Percentiles rank a stretch among this genome's conserved stretches.
phyloP scores from a whole-genome alignment of 2,888 invertebrate genomes.

The Synanthedon myopaeformis region DNA sequence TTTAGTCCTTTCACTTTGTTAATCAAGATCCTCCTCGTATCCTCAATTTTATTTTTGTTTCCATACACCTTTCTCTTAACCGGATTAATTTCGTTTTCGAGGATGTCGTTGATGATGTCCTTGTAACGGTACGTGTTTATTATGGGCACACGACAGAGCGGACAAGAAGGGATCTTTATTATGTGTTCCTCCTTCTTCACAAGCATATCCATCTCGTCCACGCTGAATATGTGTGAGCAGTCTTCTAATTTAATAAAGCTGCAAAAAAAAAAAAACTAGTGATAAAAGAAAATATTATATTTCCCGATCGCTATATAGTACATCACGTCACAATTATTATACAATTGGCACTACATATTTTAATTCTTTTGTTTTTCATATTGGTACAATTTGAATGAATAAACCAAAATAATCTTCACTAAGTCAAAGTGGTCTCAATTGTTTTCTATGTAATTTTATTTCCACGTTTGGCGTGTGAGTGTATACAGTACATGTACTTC shows the following conservation, averaged over 20 bases:
- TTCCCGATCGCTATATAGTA: too few relatives aligned
- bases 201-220: conserved; percentile 51
- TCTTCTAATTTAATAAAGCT: conserved; percentile 67
- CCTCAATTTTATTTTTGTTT: conserved; percentile 19
- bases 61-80: conserved; percentile 53
- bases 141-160: conserved; percentile 71
- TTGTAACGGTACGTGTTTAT: conserved; percentile 69
- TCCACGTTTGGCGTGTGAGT: too few relatives aligned
- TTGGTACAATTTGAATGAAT: too few relatives aligned
- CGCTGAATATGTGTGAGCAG: conserved; percentile 61
- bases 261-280: conserved; percentile 10
- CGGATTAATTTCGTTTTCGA: conserved; percentile 42
- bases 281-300: too few relatives aligned
- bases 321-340: too few relatives aligned
- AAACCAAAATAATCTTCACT: too few relatives aligned
- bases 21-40: conserved; percentile 15
- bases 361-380: too few relatives aligned
- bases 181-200: conserved; percentile 35
- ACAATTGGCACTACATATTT: too few relatives aligned
- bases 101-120: conserved; percentile 50
- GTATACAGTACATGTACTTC: too few relatives aligned
- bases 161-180: conserved; percentile 56
- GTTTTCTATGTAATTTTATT: too few relatives aligned
- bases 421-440: too few relatives aligned
- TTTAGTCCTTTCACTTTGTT: conserved; percentile 5